Evolutionary conservation across 2,888 invertebrate species (phyloP).

Genomic region (Pomacea canaliculata): DNA sequence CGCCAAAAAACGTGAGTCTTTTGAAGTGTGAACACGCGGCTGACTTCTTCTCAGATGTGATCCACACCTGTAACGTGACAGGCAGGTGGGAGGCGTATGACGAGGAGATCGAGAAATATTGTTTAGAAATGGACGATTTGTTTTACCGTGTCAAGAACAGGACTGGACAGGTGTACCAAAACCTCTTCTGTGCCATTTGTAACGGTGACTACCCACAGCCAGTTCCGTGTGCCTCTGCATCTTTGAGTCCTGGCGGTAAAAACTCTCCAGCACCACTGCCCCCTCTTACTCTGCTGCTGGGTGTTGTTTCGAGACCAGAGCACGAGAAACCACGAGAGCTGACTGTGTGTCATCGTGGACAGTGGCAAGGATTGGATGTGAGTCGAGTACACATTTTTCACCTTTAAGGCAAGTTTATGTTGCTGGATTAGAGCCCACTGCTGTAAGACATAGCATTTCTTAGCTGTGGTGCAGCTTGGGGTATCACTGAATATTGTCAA

Average conservation of each 20-base stretch:
- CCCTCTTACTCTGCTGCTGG: not conserved
- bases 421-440: too few species aligned
- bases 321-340: not conserved
- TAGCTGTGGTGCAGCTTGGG: too few species aligned
- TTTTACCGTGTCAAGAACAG: not conserved
- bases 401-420: too few species aligned
- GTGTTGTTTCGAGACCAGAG: not conserved
- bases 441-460: too few species aligned
- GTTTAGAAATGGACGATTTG: not conserved
- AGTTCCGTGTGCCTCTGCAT: not conserved
- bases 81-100: not conserved
- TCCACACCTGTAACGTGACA: constrained; percentile 2
- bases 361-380: not conserved
- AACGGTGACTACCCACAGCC: not conserved
- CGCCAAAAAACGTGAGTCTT: not conserved
- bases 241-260: not conserved
- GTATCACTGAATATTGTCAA: too few species aligned
- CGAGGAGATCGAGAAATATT: not conserved
- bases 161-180: not conserved
- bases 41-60: not conserved
- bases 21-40: not conserved
- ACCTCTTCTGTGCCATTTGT: not conserved
- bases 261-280: not conserved
- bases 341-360: not conserved
- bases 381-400: not conserved